Percentiles rank a stretch among this genome's conserved stretches.
These are phyloP conservation scores for Dicyrtoma fusca DNA, from an alignment of 2,888 invertebrate genomes.

Conservation along the genomic window DNA sequence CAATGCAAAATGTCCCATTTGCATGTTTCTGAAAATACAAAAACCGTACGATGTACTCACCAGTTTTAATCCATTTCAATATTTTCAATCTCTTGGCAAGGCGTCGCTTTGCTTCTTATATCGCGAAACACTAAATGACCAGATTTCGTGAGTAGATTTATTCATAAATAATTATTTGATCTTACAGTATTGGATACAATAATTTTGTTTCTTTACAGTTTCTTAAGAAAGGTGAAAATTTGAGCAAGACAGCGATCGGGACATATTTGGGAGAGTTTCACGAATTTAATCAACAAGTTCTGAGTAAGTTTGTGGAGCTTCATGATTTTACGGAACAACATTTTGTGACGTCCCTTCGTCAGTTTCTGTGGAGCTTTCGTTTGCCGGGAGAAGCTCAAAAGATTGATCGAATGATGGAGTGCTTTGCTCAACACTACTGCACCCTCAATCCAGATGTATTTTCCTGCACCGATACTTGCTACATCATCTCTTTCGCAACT, in stretches of 20 bases:
- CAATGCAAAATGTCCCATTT: too few relatives aligned
- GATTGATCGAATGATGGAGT: slow-evolving; percentile 52
- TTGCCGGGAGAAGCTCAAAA: slow-evolving; percentile 54
- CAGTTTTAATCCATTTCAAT: too few relatives aligned
- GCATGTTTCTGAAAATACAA: not conserved
- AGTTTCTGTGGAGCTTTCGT: slow-evolving; percentile 65
- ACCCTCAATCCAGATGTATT: slow-evolving; percentile 47
- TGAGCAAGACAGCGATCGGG: slow-evolving; percentile 65
- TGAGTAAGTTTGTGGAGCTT: slow-evolving; percentile 63
- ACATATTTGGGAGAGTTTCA: slow-evolving; percentile 65
- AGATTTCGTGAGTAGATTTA: too few relatives aligned
- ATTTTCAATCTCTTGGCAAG: too few relatives aligned
- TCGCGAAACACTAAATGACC: too few relatives aligned
- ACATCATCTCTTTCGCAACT: slow-evolving; percentile 64
- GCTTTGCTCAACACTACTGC: slow-evolving; percentile 51
- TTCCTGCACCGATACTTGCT: slow-evolving; percentile 62
- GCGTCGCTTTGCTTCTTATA: too few relatives aligned
- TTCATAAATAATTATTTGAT: too few relatives aligned
- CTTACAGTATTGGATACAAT: too few relatives aligned
- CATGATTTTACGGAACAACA: slow-evolving; percentile 64
- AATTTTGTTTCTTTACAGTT: too few relatives aligned
- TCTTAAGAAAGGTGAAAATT: slow-evolving; percentile 62
- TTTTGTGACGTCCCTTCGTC: slow-evolving; percentile 63
- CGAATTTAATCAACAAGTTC: slow-evolving; percentile 63
- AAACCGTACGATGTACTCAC: too few relatives aligned